phyloP scores from a whole-genome alignment of 2,113 vertebrate species.

The Bubo bubo region DNA sequence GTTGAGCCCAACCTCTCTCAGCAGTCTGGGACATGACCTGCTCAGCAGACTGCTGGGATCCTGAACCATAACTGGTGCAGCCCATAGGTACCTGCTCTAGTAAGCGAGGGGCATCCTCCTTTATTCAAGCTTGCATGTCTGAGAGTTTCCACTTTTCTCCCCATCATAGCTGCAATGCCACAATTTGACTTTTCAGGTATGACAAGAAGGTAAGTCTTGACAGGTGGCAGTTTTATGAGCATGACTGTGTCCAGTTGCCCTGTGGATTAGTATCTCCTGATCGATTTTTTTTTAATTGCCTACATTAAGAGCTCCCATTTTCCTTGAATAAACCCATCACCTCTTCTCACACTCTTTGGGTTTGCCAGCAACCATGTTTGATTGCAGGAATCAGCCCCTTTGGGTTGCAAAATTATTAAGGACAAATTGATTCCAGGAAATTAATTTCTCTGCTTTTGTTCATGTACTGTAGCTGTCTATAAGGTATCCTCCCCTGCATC shows the following conservation, averaged over 20 bases:
- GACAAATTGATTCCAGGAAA: not conserved
- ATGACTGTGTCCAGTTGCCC: not conserved
- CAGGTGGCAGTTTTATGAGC: not conserved
- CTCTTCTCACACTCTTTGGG: not conserved
- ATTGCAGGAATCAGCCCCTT: not conserved
- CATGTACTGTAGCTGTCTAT: not conserved
- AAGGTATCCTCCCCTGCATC: not conserved
- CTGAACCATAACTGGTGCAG: not conserved
- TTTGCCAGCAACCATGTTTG: not conserved
- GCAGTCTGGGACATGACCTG: rapidly evolving
- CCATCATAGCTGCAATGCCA: rapidly evolving
- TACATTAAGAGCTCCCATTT: not conserved
- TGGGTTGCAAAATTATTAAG: not conserved
- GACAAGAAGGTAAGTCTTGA: not conserved
- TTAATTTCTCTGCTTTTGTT: not conserved
- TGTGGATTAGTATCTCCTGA: not conserved
- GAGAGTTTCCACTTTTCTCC: not conserved
- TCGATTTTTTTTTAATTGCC: not conserved
- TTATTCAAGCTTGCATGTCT: not conserved
- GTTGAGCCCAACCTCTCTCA: not conserved
- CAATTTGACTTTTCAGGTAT: not conserved
- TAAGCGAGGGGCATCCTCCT: not conserved
- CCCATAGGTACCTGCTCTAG: not conserved
- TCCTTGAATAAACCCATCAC: not conserved
- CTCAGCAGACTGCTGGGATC: not conserved